Evolutionary conservation across 2,797 vertebrate genomes (phyloP).

Genomic region (Tachyglossus aculeatus): DNA sequence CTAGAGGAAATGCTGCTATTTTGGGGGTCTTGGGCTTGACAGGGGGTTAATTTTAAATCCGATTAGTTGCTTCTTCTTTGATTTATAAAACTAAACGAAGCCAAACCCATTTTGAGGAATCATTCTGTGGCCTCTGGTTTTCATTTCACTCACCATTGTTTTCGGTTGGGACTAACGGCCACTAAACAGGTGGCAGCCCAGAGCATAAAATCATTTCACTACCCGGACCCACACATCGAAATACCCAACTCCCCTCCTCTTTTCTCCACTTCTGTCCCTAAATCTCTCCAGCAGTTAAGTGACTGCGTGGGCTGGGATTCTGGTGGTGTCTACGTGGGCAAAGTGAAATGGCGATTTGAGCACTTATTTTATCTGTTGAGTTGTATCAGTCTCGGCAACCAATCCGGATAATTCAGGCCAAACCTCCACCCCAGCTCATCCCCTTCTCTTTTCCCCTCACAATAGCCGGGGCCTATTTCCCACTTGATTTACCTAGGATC

Average conservation of each 20-base stretch:
- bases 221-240: not conserved
- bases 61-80: slow-evolving; percentile 19
- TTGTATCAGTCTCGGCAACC: not conserved
- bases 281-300: not conserved
- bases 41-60: not conserved
- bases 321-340: not conserved
- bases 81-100: too few relatives aligned
- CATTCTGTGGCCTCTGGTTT: not conserved
- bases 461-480: too few relatives aligned
- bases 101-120: not conserved
- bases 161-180: slow-evolving; percentile 40
- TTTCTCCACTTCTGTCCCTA: too few relatives aligned
- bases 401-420: slow-evolving; percentile 21
- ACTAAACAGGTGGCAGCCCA: slow-evolving; percentile 34
- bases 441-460: too few relatives aligned
- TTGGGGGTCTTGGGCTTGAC: not conserved
- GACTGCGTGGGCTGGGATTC: not conserved
- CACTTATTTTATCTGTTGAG: not conserved
- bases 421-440: too few relatives aligned
- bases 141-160: not conserved
- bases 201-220: slow-evolving; percentile 30
- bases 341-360: not conserved
- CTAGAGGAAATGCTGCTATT: too few relatives aligned
- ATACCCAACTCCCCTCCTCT: not conserved
- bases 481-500: too few relatives aligned